phyloP scores from a whole-genome alignment of 1,140 invertebrate genomes.

The Anthonomus grandis region DNA sequence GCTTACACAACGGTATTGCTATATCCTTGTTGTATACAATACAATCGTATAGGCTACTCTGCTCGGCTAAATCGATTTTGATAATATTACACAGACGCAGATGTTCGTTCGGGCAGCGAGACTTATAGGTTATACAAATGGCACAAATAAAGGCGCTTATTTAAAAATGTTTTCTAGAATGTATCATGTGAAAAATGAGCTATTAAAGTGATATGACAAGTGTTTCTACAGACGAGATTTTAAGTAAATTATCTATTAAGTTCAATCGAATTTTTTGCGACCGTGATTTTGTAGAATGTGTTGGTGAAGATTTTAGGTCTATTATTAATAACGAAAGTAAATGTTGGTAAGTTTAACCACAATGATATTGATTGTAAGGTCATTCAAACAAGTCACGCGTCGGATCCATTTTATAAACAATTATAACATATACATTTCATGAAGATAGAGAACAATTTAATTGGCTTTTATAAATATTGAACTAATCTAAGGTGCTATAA shows the following conservation, averaged over 20 bases:
- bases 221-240: conserved; percentile 33
- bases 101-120: too few species aligned
- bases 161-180: too few species aligned
- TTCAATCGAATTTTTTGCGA: conserved; percentile 41
- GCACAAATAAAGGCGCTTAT: too few species aligned
- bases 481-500: neutral
- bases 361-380: conserved; percentile 37
- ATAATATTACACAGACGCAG: too few species aligned
- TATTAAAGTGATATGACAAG: conserved; percentile 33
- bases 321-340: conserved; percentile 32
- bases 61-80: too few species aligned
- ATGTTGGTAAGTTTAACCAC: conserved; percentile 38
- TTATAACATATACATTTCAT: conserved; percentile 11
- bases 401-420: neutral
- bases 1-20: too few species aligned
- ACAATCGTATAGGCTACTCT: too few species aligned
- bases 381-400: conserved; percentile 7
- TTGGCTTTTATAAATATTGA: neutral
- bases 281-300: conserved; percentile 39
- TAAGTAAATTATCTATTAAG: conserved; percentile 37
- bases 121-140: too few species aligned
- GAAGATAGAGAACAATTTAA: neutral
- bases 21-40: too few species aligned
- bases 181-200: too few species aligned
- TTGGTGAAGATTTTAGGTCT: conserved; percentile 35